Percentiles rank a stretch among this genome's conserved stretches.
phyloP scores from a whole-genome alignment of 2,797 vertebrate species.

The Melanotaenia pygmaea region DNA sequence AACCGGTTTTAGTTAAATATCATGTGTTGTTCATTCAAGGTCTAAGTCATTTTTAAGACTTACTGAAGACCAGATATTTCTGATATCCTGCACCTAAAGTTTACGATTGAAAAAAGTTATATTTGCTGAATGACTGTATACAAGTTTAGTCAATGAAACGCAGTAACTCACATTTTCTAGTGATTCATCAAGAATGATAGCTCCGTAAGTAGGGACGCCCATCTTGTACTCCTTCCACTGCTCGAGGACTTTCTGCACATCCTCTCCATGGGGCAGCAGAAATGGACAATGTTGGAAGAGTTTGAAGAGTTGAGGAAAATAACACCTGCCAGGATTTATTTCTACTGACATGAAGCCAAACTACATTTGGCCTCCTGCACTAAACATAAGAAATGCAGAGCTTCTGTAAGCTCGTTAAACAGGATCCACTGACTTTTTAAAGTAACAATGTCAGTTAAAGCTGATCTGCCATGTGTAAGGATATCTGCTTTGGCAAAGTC shows the following conservation, averaged over 20 bases:
- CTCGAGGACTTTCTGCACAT: conserved; percentile 95
- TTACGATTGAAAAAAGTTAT: too few species aligned
- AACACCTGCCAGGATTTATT: not conserved
- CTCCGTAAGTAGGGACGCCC: conserved; percentile 99
- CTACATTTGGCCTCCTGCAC: too few species aligned
- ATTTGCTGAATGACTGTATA: too few species aligned
- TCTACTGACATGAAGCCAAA: not conserved
- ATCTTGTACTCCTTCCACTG: conserved; percentile 99
- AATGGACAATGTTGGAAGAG: conserved; percentile 98
- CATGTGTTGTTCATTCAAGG: too few species aligned
- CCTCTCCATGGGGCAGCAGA: conserved; percentile 95
- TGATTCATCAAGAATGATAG: conserved; percentile 96
- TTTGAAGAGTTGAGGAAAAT: conserved; percentile 84
- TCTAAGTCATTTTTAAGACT: too few species aligned
- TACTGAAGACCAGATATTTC: too few species aligned
- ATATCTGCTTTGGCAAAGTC: conserved; percentile 99
- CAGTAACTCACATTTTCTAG: conserved; percentile 91
- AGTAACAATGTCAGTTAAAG: too few species aligned
- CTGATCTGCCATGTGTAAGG: conserved; percentile 75
- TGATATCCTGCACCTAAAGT: too few species aligned
- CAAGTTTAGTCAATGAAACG: too few species aligned
- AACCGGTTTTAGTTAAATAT: too few species aligned
- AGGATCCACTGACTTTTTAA: too few species aligned
- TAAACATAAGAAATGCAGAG: too few species aligned
- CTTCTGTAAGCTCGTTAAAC: not conserved